Conservation (phyloP, 1,140 invertebrate species). For the Formica exsecta region DNA sequence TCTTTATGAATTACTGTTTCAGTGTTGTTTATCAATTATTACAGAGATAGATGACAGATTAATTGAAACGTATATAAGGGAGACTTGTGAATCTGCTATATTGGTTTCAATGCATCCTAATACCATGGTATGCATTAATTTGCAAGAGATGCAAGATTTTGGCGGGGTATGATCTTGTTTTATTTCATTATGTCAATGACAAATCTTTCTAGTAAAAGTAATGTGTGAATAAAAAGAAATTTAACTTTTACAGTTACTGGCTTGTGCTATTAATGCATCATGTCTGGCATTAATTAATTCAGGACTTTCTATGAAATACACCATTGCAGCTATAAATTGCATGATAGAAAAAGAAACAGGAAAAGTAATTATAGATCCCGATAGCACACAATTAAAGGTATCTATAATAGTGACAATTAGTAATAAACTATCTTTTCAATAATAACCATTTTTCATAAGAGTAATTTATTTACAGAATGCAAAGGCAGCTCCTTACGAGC, state of each 20-base stretch:
- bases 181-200: slow-evolving; percentile 20
- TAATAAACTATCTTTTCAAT: not conserved
- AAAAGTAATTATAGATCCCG: slow-evolving; percentile 90
- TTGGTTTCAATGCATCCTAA: slow-evolving; percentile 91
- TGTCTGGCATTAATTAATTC: slow-evolving; percentile 94
- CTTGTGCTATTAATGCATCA: slow-evolving; percentile 93
- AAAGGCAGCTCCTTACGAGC: no score
- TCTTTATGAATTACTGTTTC: not conserved
- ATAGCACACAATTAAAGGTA: slow-evolving; percentile 86
- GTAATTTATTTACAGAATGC: slow-evolving; percentile 80
- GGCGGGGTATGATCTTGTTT: slow-evolving; percentile 89
- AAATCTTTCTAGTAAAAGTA: slow-evolving; percentile 17
- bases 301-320: slow-evolving; percentile 92
- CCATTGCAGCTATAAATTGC: slow-evolving; percentile 92
- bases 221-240: slow-evolving; percentile 42
- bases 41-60: slow-evolving; percentile 90
- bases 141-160: slow-evolving; percentile 95
- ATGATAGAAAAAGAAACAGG: slow-evolving; percentile 89
- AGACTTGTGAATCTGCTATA: slow-evolving; percentile 92
- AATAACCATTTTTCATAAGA: slow-evolving; percentile 27
- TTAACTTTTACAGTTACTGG: slow-evolving; percentile 88
- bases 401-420: slow-evolving; percentile 35
- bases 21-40: slow-evolving; percentile 74
- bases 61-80: slow-evolving; percentile 91
- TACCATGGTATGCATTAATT: slow-evolving; percentile 91